phyloP scores from a whole-genome alignment of 2,797 vertebrate species.

The Gambelia wislizenii region DNA sequence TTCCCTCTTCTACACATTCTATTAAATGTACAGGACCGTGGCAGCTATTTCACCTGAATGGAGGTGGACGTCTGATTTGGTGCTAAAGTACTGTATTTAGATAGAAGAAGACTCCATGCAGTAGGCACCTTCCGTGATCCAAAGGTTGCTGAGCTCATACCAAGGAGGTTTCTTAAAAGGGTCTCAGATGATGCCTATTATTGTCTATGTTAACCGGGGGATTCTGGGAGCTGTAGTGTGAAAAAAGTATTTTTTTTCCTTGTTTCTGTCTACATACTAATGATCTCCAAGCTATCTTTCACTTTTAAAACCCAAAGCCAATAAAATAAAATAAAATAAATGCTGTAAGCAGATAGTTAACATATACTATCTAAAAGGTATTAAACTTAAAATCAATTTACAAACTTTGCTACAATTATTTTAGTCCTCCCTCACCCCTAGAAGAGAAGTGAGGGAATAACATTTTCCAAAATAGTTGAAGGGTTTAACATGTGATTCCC shows the following conservation, averaged over 20 bases:
- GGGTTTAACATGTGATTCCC: constrained; percentile 32
- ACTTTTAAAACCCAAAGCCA: constrained; percentile 15
- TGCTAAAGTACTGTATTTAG: neutral
- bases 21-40: no score
- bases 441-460: constrained; percentile 22
- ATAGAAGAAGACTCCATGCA: neutral
- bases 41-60: no score
- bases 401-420: neutral
- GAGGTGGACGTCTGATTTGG: neutral
- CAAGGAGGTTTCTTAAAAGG: neutral
- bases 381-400: neutral
- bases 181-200: neutral
- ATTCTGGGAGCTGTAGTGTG: no score
- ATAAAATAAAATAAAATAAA: no score
- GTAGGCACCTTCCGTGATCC: neutral
- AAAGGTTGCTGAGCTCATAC: neutral
- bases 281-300: constrained; percentile 18
- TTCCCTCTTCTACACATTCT: no score
- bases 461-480: constrained; percentile 51
- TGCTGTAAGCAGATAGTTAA: constrained; percentile 31
- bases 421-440: fast-evolving
- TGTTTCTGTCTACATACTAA: neutral
- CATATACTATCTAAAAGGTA: constrained; percentile 17
- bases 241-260: no score
- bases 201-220: no score